Evolutionary conservation across 1,140 invertebrate genomes (phyloP).

Genomic region (Drosophila funebris): DNA sequence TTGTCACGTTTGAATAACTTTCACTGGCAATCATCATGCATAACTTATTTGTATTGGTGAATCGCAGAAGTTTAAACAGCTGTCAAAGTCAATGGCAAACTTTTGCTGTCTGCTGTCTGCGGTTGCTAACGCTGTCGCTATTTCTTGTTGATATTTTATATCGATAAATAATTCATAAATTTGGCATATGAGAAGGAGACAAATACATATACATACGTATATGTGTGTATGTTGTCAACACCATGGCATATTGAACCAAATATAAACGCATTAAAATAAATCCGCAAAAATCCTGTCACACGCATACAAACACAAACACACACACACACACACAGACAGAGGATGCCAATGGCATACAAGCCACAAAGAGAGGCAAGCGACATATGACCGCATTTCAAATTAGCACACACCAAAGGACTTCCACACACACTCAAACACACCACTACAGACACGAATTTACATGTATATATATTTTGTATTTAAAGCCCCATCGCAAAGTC

Average conservation of each 20-base stretch:
- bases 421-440: conserved; percentile 6
- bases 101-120: conserved; percentile 30
- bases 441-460: neutral
- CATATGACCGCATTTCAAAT: conserved; percentile 72
- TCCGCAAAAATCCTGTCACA: conserved; percentile 50
- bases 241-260: conserved; percentile 56
- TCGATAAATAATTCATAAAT: conserved; percentile 79
- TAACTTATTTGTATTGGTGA: neutral
- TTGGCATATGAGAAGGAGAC: conserved; percentile 8
- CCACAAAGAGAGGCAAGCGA: conserved; percentile 26
- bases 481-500: conserved; percentile 23
- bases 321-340: neutral
- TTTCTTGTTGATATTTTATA: conserved; percentile 28
- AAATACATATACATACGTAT: neutral
- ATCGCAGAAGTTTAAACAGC: conserved; percentile 51
- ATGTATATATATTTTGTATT: conserved; percentile 25
- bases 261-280: conserved; percentile 72
- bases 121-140: conserved; percentile 4
- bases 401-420: conserved; percentile 50
- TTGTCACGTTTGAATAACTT: neutral
- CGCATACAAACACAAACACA: conserved; percentile 6
- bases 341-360: conserved; percentile 36
- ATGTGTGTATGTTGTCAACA: conserved; percentile 46
- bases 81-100: conserved; percentile 52
- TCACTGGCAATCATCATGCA: neutral